These are phyloP conservation scores for Cladopsammia gracilis DNA, from an alignment of 64 coral and sea anemone species.

Conservation along the genomic window DNA sequence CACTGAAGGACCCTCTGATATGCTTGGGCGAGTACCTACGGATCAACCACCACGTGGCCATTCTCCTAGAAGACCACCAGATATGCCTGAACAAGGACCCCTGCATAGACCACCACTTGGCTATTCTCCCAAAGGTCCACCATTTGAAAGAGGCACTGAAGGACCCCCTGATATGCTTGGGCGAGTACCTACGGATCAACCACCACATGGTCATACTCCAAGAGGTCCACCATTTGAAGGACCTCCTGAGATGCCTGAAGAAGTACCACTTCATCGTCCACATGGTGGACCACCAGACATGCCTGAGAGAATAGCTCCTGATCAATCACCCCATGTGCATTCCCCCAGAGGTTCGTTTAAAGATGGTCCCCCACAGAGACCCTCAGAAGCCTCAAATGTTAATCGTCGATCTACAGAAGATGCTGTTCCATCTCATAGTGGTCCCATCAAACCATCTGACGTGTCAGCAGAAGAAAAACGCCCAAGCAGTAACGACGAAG, in stretches of 20 bases:
- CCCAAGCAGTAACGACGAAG: not conserved
- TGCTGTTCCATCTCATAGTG: not conserved
- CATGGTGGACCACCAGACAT: not conserved
- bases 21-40: not conserved
- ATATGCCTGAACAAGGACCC: not conserved
- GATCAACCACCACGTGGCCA: constrained; percentile 31
- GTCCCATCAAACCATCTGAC: not conserved
- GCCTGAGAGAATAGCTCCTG: not conserved
- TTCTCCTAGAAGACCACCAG: not conserved
- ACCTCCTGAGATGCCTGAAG: not conserved
- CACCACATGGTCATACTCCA: constrained; percentile 17
- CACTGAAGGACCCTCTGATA: constrained; percentile 1
- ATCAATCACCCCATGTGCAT: constrained; percentile 15
- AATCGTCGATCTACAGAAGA: not conserved
- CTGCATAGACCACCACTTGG: not conserved
- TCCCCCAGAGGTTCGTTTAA: constrained; percentile 31
- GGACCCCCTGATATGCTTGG: not conserved
- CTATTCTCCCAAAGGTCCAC: constrained; percentile 36
- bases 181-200: constrained; percentile 23
- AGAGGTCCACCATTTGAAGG: not conserved
- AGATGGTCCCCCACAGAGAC: not conserved
- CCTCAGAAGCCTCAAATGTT: not conserved
- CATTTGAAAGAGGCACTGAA: constrained; percentile 4
- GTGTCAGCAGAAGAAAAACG: not conserved
- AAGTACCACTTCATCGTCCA: constrained; percentile 16